Conservation (phyloP, 2,113 vertebrate genomes). For the Hystrix brachyura region DNA sequence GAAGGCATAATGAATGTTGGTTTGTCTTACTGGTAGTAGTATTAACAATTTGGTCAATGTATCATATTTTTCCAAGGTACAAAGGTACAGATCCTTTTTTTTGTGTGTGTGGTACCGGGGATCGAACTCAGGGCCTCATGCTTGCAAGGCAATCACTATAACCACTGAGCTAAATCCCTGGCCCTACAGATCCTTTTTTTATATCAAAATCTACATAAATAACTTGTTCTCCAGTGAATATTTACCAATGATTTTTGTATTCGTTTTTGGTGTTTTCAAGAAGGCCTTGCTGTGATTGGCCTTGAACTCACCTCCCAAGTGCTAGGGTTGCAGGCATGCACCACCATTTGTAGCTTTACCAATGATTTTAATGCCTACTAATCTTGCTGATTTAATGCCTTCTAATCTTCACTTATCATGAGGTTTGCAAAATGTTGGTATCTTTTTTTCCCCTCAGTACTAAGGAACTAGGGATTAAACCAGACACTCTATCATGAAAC, state of each 20-base stretch:
- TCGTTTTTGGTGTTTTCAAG: neutral
- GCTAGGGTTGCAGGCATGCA: neutral
- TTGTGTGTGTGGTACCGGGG: constrained; percentile 7
- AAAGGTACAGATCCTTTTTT: neutral
- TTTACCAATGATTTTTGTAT: neutral
- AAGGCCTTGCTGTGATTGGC: neutral
- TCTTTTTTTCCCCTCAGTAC: neutral
- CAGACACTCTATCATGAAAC: neutral
- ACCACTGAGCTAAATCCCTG: too few relatives aligned
- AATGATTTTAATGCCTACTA: constrained; percentile 27
- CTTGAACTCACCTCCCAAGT: neutral
- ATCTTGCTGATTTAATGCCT: constrained; percentile 36
- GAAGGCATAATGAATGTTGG: neutral
- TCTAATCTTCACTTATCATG: neutral
- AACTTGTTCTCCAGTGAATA: neutral
- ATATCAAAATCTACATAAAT: neutral
- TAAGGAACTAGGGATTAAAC: neutral
- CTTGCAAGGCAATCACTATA: too few relatives aligned
- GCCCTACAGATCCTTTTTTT: too few relatives aligned
- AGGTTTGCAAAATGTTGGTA: neutral
- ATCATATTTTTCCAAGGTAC: constrained; percentile 47
- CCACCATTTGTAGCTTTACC: neutral
- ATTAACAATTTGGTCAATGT: constrained; percentile 9
- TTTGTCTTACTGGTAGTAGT: neutral
- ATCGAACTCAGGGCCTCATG: too few relatives aligned